phyloP scores from a whole-genome alignment of 2,113 vertebrate species.

The Upupa epops region DNA sequence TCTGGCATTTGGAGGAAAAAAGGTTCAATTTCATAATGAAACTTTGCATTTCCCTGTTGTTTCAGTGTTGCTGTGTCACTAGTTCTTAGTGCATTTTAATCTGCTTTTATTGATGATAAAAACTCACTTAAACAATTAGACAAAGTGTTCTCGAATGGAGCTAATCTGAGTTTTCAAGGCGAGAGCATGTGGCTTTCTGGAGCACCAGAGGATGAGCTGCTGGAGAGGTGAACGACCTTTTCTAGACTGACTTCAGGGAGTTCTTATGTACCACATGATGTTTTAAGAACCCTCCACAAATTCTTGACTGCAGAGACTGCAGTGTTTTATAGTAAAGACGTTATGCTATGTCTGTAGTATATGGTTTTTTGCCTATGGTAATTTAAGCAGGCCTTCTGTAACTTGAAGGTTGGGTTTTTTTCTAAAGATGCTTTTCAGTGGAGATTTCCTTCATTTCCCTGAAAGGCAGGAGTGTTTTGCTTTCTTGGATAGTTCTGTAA shows the following conservation, averaged over 20 bases:
- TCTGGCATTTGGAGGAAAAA: background rate
- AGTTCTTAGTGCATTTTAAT: background rate
- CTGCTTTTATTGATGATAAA: background rate
- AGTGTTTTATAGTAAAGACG: background rate
- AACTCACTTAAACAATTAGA: background rate
- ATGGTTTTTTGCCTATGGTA: background rate
- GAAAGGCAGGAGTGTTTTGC: background rate
- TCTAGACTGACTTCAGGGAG: background rate
- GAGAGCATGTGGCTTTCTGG: background rate
- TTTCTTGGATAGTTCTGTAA: background rate
- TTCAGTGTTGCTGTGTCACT: background rate
- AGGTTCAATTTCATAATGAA: background rate
- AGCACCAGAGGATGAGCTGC: background rate
- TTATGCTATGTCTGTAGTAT: background rate
- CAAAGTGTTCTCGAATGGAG: background rate
- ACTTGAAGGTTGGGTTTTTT: background rate
- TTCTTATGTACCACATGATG: background rate
- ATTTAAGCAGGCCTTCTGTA: background rate
- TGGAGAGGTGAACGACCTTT: background rate
- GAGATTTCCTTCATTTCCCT: background rate
- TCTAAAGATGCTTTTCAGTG: background rate
- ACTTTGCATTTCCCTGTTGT: rapidly evolving
- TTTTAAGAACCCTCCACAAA: background rate
- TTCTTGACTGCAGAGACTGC: background rate
- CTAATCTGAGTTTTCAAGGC: background rate